Evolutionary conservation across 92 coral and sea anemone species (phyloP).

Genomic region (Palythoa caribaeorum): DNA sequence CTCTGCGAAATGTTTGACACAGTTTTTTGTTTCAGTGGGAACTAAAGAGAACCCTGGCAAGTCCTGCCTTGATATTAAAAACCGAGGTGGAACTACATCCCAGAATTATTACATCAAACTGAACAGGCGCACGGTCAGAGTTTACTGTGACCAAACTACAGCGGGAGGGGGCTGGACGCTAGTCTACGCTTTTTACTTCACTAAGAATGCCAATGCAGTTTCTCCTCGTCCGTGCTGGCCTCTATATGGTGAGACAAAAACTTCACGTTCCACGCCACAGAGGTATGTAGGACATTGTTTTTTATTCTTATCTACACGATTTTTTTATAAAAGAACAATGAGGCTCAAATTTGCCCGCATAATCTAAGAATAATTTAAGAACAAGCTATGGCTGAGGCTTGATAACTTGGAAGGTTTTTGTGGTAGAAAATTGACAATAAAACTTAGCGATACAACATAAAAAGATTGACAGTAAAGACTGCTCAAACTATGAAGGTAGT

Average conservation of each 20-base stretch:
- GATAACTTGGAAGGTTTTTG: too few relatives aligned
- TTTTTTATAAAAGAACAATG: too few relatives aligned
- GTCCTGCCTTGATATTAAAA: conserved; percentile 9
- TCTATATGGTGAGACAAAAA: neutral
- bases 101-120: conserved; percentile 16
- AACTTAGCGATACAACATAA: too few relatives aligned
- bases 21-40: conserved; percentile 11
- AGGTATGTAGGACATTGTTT: neutral
- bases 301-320: neutral
- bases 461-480: too few relatives aligned
- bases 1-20: too few relatives aligned
- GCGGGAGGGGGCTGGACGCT: conserved; percentile 36
- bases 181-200: conserved; percentile 17
- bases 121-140: neutral
- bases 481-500: too few relatives aligned
- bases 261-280: neutral
- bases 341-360: too few relatives aligned
- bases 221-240: conserved; percentile 23
- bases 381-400: too few relatives aligned
- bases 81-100: conserved; percentile 20
- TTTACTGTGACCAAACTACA: conserved; percentile 36
- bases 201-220: neutral
- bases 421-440: too few relatives aligned
- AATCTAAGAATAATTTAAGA: too few relatives aligned
- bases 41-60: conserved; percentile 18